Conservation (phyloP, 2,113 vertebrate genomes). For the human (Homo sapiens) region GRCh38 chr4:1517501-1518000, state of each 20-base stretch:
- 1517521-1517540: not conserved
- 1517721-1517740: slow-evolving; percentile 89
- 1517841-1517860: not conserved
- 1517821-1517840: too few species aligned
- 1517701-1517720: slow-evolving; percentile 96
- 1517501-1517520: accelerated
- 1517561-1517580: too few species aligned
- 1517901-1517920: not conserved
- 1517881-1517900: not conserved
- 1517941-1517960: not conserved
- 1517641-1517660: slow-evolving; percentile 87
- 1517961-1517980: too few species aligned
- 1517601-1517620: slow-evolving; percentile 79
- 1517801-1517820: slow-evolving; percentile 79
- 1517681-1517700: slow-evolving; percentile 92
- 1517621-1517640: slow-evolving; percentile 81
- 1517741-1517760: slow-evolving; percentile 92
- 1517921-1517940: not conserved
- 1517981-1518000: not conserved
- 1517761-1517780: slow-evolving; percentile 92
- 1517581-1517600: accelerated
- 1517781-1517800: slow-evolving; percentile 92
- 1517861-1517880: not conserved
- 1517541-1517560: too few species aligned
- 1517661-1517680: slow-evolving; percentile 90